Conservation (phyloP, 2,797 vertebrate genomes). For the Echeneis naucrates region DNA sequence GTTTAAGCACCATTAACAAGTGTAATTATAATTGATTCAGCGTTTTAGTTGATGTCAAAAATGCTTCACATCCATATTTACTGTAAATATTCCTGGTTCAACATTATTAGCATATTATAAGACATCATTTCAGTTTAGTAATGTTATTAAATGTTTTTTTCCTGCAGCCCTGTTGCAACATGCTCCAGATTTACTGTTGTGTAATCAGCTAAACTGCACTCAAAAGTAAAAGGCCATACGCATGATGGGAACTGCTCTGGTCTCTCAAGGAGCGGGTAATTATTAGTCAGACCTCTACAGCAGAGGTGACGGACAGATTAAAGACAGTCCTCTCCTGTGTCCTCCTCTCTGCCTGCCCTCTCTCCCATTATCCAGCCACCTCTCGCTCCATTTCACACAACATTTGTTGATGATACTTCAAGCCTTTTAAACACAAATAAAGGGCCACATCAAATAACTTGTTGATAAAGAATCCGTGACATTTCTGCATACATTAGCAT, state of each 20-base stretch:
- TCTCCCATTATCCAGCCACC: constrained; percentile 35
- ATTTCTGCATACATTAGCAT: constrained; percentile 18
- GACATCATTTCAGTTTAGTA: too few species aligned
- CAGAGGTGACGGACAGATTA: constrained; percentile 16
- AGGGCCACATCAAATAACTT: constrained; percentile 15
- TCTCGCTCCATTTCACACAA: constrained; percentile 4
- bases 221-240: background rate
- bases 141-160: too few species aligned
- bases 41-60: background rate
- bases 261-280: constrained; percentile 31
- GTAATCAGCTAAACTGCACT: constrained; percentile 32
- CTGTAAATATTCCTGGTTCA: too few species aligned
- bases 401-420: constrained; percentile 35
- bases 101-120: background rate
- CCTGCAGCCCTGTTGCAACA: background rate
- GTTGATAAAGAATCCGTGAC: constrained; percentile 1
- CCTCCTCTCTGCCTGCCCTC: constrained; percentile 11
- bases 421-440: constrained; percentile 43
- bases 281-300: constrained; percentile 44
- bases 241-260: background rate
- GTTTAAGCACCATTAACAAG: too few species aligned
- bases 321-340: constrained; percentile 15
- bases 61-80: background rate
- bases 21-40: too few species aligned
- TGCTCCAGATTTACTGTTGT: constrained; percentile 35